phyloP scores from a whole-genome alignment of 2,113 vertebrate genomes.

The Coregonus clupeaformis region DNA sequence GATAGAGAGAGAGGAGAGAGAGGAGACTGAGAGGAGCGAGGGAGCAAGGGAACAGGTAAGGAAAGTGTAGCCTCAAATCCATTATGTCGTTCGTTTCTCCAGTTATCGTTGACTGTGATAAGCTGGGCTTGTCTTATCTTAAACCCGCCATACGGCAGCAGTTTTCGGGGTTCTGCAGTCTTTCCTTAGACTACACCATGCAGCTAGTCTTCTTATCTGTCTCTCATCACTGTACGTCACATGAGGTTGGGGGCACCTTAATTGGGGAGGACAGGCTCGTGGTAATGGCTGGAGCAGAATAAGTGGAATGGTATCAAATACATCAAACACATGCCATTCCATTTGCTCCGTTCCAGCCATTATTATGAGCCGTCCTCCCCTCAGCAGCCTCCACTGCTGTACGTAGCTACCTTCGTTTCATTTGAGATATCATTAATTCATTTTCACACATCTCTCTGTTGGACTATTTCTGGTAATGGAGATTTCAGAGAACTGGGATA shows the following conservation, averaged over 20 bases:
- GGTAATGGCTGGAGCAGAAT: too few species aligned
- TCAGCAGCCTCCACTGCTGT: not conserved
- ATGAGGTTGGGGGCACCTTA: too few species aligned
- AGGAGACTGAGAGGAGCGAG: too few species aligned
- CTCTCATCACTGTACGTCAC: not conserved
- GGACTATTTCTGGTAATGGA: not conserved
- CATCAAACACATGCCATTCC: conserved; percentile 10
- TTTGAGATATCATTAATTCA: not conserved
- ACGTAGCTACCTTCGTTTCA: not conserved
- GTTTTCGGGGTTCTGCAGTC: conserved; percentile 42
- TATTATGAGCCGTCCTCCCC: too few species aligned
- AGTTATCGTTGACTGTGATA: conserved; percentile 68
- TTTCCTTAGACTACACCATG: conserved; percentile 1
- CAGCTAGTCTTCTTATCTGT: not conserved
- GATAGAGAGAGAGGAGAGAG: too few species aligned
- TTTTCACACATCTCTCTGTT: not conserved
- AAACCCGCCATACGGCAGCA: conserved; percentile 60
- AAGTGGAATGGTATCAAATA: too few species aligned
- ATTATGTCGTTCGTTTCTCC: conserved; percentile 58
- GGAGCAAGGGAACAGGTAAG: conserved; percentile 33
- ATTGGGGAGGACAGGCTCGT: too few species aligned
- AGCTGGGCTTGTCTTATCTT: conserved; percentile 71
- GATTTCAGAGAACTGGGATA: not conserved
- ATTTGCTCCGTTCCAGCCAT: not conserved
- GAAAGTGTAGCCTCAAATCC: conserved; percentile 62